A percentile compares a stretch with the other conserved stretches of the same genome.
Conservation (phyloP, 2,797 vertebrate species). For the Neostethus bicornis region DNA sequence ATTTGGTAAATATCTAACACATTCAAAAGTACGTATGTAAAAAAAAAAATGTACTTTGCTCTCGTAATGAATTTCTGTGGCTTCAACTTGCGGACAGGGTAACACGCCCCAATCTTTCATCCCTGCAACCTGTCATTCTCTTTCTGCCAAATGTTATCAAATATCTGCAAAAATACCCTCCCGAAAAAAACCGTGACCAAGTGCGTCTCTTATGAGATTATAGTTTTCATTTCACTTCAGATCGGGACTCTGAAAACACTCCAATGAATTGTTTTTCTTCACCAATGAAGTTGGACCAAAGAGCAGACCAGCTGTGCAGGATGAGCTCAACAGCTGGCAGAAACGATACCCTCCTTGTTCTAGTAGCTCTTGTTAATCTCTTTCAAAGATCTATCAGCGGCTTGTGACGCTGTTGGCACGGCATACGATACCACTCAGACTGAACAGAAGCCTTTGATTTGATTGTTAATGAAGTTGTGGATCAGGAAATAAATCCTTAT, state of each 20-base stretch:
- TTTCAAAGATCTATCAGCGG: constrained; percentile 52
- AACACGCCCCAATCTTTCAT: no score
- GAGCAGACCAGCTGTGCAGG: constrained; percentile 55
- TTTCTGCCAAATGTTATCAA: neutral
- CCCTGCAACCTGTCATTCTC: neutral
- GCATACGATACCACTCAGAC: constrained; percentile 47
- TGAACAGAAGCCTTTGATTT: constrained; percentile 34
- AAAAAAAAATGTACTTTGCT: no score
- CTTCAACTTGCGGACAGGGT: no score
- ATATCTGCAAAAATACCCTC: neutral
- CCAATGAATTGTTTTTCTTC: constrained; percentile 24
- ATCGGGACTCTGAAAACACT: constrained; percentile 21
- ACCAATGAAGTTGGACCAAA: constrained; percentile 42
- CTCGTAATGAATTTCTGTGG: no score
- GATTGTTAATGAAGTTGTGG: constrained; percentile 41
- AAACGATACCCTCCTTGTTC: constrained; percentile 47
- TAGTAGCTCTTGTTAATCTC: constrained; percentile 45
- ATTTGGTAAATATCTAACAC: no score
- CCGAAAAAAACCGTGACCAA: neutral
- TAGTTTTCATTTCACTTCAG: constrained; percentile 13
- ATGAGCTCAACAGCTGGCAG: constrained; percentile 54
- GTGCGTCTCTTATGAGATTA: constrained; percentile 1
- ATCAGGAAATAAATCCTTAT: constrained; percentile 13
- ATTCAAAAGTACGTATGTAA: no score
- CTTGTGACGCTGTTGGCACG: constrained; percentile 46